A percentile compares a stretch with the other conserved stretches of the same genome.
Evolutionary conservation across 2,888 invertebrate species (phyloP).

Genomic region (Metalampra italica): DNA sequence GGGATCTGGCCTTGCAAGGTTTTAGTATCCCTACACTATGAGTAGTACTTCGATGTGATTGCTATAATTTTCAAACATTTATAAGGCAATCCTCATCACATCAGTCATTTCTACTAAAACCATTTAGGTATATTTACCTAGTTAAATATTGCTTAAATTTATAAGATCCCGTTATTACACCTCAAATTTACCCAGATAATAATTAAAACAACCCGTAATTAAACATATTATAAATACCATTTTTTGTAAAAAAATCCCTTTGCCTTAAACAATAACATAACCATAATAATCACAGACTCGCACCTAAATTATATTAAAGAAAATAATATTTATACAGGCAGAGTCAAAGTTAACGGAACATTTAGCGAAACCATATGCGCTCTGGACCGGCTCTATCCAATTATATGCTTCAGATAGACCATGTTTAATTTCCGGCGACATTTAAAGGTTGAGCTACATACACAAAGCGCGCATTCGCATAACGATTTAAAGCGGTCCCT

Average conservation of each 20-base stretch:
- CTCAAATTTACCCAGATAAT: background rate
- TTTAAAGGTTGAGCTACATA: no score
- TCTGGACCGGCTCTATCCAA: no score
- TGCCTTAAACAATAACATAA: conserved; percentile 13
- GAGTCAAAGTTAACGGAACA: no score
- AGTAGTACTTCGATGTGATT: conserved; percentile 3
- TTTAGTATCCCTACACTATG: background rate
- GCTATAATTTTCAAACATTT: background rate
- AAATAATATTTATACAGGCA: background rate
- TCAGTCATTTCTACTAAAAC: background rate
- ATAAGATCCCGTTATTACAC: background rate
- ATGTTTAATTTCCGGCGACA: no score
- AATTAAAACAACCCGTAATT: no score
- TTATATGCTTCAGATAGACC: no score
- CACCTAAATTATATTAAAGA: conserved; percentile 17
- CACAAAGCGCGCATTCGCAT: no score
- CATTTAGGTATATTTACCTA: background rate
- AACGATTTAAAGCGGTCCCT: no score
- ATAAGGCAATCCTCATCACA: conserved; percentile 1
- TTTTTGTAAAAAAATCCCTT: conserved; percentile 13
- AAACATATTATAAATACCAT: no score
- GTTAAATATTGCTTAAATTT: background rate
- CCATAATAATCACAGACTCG: conserved; percentile 48
- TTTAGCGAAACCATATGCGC: no score
- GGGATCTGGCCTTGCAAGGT: no score